Conservation (phyloP, 2,113 vertebrate species). For the Atractosteus spatula region DNA sequence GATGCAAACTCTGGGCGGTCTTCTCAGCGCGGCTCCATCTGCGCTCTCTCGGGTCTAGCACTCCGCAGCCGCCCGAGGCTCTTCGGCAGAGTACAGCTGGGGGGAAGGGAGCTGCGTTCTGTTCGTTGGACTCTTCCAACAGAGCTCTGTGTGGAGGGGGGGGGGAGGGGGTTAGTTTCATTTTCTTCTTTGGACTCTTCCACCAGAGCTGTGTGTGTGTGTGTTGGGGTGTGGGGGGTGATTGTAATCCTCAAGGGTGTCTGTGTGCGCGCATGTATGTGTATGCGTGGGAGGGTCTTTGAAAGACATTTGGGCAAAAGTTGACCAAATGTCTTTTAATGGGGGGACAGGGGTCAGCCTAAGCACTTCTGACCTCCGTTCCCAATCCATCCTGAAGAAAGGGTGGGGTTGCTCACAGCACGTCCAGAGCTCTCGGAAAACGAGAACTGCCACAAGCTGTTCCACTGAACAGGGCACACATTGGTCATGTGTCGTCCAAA, state of each 20-base stretch:
- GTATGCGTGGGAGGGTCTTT: too few species aligned
- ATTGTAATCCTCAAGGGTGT: too few species aligned
- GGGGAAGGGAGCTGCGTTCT: neutral
- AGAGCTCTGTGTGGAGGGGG: slow-evolving; percentile 13
- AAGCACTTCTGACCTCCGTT: slow-evolving; percentile 30
- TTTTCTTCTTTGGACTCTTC: neutral
- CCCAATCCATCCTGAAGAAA: slow-evolving; percentile 21
- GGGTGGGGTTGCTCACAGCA: slow-evolving; percentile 38
- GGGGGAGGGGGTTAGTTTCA: slow-evolving; percentile 20
- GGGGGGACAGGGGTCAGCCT: neutral
- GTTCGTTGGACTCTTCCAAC: too few species aligned
- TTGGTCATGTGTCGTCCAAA: too few species aligned
- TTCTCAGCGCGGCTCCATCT: neutral
- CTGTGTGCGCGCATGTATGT: too few species aligned
- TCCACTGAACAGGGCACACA: too few species aligned
- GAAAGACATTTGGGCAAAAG: slow-evolving; percentile 22
- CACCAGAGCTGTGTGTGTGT: too few species aligned
- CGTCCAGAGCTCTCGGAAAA: slow-evolving; percentile 41
- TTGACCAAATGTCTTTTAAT: slow-evolving; percentile 37
- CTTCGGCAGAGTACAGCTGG: neutral
- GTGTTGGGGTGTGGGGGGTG: too few species aligned
- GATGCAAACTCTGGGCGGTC: neutral
- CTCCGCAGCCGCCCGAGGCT: too few species aligned
- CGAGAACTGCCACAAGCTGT: slow-evolving; percentile 34
- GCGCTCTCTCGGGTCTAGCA: neutral